Conservation (phyloP, 1,140 invertebrate species). For the Brachionus asplanchnoidis region DNA sequence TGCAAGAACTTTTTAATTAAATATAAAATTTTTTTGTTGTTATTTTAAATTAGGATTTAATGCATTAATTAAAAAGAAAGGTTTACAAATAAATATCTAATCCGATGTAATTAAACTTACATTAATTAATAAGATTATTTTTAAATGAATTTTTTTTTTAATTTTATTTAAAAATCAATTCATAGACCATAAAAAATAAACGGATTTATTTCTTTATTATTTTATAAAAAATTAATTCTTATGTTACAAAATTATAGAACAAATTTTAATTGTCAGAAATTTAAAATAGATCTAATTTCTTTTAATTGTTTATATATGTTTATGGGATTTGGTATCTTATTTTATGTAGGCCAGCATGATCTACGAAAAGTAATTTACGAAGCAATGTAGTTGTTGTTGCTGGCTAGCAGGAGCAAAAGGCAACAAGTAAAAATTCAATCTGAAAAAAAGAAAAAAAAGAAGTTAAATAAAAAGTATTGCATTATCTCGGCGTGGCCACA, state of each 20-base stretch:
- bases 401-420: background rate
- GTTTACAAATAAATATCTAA: background rate
- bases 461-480: background rate
- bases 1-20: background rate
- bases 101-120: background rate
- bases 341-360: background rate
- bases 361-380: background rate
- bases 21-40: background rate
- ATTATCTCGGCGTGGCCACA: background rate
- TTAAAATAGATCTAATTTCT: background rate
- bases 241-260: background rate
- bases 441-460: background rate
- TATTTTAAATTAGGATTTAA: background rate
- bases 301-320: background rate
- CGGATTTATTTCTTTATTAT: background rate
- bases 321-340: background rate
- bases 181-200: background rate
- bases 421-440: background rate
- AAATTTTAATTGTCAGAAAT: background rate
- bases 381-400: background rate
- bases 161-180: background rate
- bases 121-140: background rate
- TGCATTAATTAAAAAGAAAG: background rate
- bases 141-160: background rate
- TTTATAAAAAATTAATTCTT: background rate